These are phyloP conservation scores for Oeneis ivallda DNA, from an alignment of 2,888 invertebrate species.

Conservation along the genomic window DNA sequence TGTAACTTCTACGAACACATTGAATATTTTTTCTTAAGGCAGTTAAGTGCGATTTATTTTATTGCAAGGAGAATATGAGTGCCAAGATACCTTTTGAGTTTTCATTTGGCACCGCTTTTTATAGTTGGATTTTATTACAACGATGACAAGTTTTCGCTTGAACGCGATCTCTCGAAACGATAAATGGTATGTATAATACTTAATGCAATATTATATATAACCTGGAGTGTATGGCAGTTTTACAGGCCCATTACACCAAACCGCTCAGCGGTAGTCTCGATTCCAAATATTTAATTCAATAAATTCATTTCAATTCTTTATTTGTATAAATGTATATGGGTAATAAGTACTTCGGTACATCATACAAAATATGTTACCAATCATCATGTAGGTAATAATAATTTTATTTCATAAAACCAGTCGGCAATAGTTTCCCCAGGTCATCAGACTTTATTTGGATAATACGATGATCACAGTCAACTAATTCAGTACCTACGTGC, in stretches of 20 bases:
- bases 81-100: not conserved
- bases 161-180: not conserved
- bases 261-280: not conserved
- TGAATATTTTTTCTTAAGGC: too few species aligned
- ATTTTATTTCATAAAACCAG: too few species aligned
- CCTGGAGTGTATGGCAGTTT: not conserved
- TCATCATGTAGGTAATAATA: too few species aligned
- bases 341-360: too few species aligned
- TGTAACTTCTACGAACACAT: too few species aligned
- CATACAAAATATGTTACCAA: too few species aligned
- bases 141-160: conserved; percentile 1
- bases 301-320: too few species aligned
- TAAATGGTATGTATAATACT: too few species aligned
- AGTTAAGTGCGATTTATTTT: too few species aligned
- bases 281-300: not conserved
- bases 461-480: not conserved
- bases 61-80: not conserved
- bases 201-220: not conserved
- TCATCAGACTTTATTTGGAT: not conserved
- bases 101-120: not conserved
- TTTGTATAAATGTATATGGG: too few species aligned
- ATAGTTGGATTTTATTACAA: not conserved
- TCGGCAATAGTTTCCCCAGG: not conserved
- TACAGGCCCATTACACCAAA: not conserved
- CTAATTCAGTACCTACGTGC: not conserved